Percentiles rank a stretch among this genome's conserved stretches.
Evolutionary conservation across 2,113 vertebrate species (phyloP).

Genomic region (Eudorcas thomsonii): DNA sequence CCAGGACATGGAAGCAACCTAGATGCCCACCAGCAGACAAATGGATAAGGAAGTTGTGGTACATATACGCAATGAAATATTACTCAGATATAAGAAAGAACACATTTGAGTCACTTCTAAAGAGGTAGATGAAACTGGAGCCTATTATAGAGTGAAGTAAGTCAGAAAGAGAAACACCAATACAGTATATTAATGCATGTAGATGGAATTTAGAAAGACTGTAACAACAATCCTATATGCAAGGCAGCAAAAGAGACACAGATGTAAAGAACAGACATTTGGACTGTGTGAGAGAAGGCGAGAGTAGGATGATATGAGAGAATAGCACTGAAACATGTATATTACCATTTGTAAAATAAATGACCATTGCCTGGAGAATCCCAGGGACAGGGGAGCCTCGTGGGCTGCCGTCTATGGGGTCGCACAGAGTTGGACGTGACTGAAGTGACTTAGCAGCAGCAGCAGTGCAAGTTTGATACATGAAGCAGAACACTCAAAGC

Average conservation of each 20-base stretch:
- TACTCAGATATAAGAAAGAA: background rate
- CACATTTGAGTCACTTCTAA: background rate
- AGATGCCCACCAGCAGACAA: background rate
- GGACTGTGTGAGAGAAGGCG: background rate
- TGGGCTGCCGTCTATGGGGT: too few species aligned
- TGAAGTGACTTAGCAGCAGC: too few species aligned
- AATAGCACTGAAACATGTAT: background rate
- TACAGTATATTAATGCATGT: background rate
- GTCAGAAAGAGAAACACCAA: background rate
- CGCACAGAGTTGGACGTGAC: too few species aligned
- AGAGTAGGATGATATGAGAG: background rate
- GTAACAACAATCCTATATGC: background rate
- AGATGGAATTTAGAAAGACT: background rate
- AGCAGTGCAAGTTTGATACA: background rate
- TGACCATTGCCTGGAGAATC: background rate
- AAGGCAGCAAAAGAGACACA: background rate
- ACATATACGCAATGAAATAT: background rate
- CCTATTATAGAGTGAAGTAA: background rate
- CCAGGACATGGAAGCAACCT: background rate
- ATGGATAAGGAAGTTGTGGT: background rate
- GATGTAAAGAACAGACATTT: background rate
- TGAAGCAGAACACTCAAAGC: background rate
- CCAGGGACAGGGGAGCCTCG: too few species aligned
- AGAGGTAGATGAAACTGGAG: background rate
- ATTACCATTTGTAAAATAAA: background rate